These are phyloP conservation scores for Chionomys nivalis DNA, from an alignment of 2,113 vertebrate genomes.

Conservation along the genomic window DNA sequence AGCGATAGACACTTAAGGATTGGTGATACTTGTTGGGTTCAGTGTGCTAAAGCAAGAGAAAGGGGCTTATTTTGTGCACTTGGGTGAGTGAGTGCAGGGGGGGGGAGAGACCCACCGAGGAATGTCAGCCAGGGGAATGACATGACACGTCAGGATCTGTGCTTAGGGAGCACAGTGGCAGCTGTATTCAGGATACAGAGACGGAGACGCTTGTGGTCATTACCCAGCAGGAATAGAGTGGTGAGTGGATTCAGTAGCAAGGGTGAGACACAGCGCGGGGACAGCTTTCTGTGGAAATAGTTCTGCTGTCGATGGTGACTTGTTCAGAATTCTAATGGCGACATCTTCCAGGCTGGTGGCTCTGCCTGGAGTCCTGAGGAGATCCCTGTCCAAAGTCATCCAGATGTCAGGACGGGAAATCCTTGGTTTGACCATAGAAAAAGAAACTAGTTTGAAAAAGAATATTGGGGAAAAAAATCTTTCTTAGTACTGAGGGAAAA, in stretches of 20 bases:
- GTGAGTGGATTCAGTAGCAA: not conserved
- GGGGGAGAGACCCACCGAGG: not conserved
- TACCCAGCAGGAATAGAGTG: not conserved
- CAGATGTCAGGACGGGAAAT: not conserved
- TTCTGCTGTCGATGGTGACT: not conserved
- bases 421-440: not conserved
- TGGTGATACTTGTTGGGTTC: not conserved
- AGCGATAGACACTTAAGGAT: not conserved
- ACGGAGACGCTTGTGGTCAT: not conserved
- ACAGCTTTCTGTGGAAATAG: not conserved
- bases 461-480: not conserved
- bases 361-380: not conserved
- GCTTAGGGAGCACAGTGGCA: not conserved
- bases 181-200: not conserved
- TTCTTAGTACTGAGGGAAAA: not conserved
- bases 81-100: not conserved
- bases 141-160: not conserved
- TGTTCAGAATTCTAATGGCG: not conserved
- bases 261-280: not conserved
- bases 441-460: slow-evolving; percentile 6
- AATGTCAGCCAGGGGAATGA: not conserved
- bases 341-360: not conserved
- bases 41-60: not conserved
- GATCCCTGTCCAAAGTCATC: not conserved
- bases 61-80: not conserved